Evolutionary conservation across 2,113 vertebrate genomes (phyloP).

Genomic region (Oxyura jamaicensis): DNA sequence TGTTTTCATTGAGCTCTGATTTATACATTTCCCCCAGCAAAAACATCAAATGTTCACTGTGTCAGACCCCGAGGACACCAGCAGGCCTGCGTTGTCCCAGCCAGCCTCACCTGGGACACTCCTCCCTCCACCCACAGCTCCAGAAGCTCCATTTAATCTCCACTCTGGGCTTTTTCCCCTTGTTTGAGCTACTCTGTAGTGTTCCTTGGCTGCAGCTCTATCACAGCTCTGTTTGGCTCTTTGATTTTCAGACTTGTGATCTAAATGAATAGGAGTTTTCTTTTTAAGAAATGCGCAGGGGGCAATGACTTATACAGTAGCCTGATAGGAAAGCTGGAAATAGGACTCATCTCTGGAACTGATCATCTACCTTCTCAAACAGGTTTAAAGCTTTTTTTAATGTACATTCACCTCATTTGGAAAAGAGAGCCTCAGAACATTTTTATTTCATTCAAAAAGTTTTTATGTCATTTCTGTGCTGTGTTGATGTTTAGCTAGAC

Average conservation of each 20-base stretch:
- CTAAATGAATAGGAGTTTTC: not conserved
- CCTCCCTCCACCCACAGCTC: accelerated
- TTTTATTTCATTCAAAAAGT: not conserved
- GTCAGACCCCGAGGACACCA: not conserved
- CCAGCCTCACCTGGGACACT: not conserved
- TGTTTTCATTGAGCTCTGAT: not conserved
- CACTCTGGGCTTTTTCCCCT: accelerated
- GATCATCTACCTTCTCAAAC: not conserved
- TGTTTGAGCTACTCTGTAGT: accelerated
- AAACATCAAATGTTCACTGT: not conserved
- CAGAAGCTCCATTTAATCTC: not conserved
- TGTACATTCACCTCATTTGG: not conserved
- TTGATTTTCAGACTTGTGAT: not conserved
- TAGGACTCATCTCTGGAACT: not conserved
- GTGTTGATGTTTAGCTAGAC: not conserved
- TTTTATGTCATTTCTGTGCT: not conserved
- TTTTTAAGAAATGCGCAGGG: not conserved
- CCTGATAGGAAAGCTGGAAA: not conserved
- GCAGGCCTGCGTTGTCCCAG: not conserved
- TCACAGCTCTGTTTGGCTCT: not conserved
- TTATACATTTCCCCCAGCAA: not conserved
- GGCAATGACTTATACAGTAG: not conserved
- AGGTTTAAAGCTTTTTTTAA: not conserved
- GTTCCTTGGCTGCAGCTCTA: accelerated
- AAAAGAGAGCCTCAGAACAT: not conserved